These are phyloP conservation scores for Calliopsis andreniformis DNA, from an alignment of 1,140 invertebrate genomes.

Conservation along the genomic window DNA sequence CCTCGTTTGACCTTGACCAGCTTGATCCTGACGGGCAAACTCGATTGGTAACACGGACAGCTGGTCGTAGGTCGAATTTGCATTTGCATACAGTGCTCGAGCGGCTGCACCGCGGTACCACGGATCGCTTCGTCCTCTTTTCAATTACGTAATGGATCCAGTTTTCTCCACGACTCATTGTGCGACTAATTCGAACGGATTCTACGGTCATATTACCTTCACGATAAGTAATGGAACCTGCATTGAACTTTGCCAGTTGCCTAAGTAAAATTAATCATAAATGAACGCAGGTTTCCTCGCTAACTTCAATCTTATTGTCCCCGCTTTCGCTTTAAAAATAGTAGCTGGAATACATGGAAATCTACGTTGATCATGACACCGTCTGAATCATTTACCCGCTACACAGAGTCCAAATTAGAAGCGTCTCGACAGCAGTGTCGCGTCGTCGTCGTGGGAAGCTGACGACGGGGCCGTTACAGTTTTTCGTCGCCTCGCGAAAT, in stretches of 20 bases:
- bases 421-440: not conserved
- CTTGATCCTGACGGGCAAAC: not conserved
- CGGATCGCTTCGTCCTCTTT: not conserved
- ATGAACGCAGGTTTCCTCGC: too few relatives aligned
- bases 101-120: too few relatives aligned
- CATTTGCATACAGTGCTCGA: slow-evolving; percentile 8
- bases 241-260: too few relatives aligned
- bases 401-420: slow-evolving; percentile 19
- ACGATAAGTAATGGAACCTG: too few relatives aligned
- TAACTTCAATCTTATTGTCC: too few relatives aligned
- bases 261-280: too few relatives aligned
- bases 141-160: not conserved
- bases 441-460: not conserved
- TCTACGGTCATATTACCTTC: too few relatives aligned
- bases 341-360: not conserved
- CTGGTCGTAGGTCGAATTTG: slow-evolving; percentile 23
- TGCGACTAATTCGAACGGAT: too few relatives aligned
- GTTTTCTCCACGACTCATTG: not conserved
- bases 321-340: too few relatives aligned
- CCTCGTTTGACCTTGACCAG: slow-evolving; percentile 58
- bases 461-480: not conserved
- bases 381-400: not conserved
- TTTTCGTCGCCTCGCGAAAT: slow-evolving; percentile 6
- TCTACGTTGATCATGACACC: not conserved
- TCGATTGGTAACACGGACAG: not conserved